These are phyloP conservation scores for Chaetogeoica ovagalla DNA, from an alignment of 2,888 invertebrate genomes.

Conservation along the genomic window DNA sequence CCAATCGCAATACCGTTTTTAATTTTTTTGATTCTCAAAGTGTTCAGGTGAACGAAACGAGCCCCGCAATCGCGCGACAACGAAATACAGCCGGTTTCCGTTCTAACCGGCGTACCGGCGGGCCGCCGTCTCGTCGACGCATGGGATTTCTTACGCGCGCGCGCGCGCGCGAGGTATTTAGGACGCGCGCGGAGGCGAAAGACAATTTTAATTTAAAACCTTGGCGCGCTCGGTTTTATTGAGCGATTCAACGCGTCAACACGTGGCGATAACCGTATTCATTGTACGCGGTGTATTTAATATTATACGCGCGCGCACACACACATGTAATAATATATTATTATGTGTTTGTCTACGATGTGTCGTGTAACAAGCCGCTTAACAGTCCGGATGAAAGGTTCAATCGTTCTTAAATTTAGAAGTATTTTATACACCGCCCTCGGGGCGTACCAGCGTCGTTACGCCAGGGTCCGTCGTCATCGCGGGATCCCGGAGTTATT, in stretches of 20 bases:
- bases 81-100: no score
- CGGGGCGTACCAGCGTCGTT: no score
- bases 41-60: no score
- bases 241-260: slow-evolving; percentile 48
- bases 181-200: neutral
- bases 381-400: slow-evolving; percentile 48
- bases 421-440: neutral
- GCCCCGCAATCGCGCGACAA: no score
- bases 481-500: neutral
- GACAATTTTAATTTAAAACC: slow-evolving; percentile 35
- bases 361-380: slow-evolving; percentile 6
- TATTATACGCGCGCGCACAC: neutral
- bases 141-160: slow-evolving; percentile 16
- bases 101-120: no score
- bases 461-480: neutral
- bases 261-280: slow-evolving; percentile 41
- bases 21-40: no score
- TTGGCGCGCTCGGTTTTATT: slow-evolving; percentile 31
- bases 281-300: no score
- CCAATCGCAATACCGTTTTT: no score
- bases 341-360: neutral
- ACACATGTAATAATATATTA: neutral
- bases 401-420: slow-evolving; percentile 49
- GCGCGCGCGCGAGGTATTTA: neutral
- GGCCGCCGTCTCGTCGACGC: neutral